Conservation (phyloP, 2,888 invertebrate species). For the Morpho deidamia region DNA sequence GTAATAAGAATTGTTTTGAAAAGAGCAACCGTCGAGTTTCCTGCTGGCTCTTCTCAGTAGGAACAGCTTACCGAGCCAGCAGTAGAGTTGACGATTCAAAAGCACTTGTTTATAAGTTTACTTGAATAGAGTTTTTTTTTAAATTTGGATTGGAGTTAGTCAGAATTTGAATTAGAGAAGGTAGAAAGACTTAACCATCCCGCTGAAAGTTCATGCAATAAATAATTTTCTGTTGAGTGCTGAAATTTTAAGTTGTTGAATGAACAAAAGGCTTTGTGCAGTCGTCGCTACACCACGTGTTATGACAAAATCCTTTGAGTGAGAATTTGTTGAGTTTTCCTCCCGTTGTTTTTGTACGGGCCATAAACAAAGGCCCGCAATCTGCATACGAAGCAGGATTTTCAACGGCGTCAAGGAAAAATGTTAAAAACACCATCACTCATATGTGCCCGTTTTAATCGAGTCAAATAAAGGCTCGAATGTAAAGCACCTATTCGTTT, state of each 20-base stretch:
- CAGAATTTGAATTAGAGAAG: background rate
- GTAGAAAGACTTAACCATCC: background rate
- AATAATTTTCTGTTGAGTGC: slow-evolving; percentile 11
- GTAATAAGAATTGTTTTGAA: no score
- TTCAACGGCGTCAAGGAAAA: slow-evolving; percentile 17
- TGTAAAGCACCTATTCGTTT: slow-evolving; percentile 1
- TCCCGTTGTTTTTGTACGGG: slow-evolving; percentile 16
- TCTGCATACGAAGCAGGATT: slow-evolving; percentile 25
- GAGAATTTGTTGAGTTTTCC: slow-evolving; percentile 23
- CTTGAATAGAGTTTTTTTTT: no score
- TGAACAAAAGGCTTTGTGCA: slow-evolving; percentile 25
- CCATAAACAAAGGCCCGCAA: slow-evolving; percentile 24
- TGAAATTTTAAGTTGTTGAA: slow-evolving; percentile 19
- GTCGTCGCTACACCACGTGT: slow-evolving; percentile 20
- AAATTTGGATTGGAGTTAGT: no score
- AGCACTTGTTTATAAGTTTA: no score
- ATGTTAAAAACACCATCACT: slow-evolving; percentile 14
- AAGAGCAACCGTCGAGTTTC: no score
- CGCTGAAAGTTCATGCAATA: slow-evolving; percentile 5
- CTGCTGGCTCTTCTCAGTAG: no score
- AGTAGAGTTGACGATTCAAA: no score
- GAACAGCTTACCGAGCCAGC: no score
- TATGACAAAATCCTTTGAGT: slow-evolving; percentile 25
- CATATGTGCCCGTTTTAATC: slow-evolving; percentile 17
- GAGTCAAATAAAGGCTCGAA: slow-evolving; percentile 15